A percentile compares a stretch with the other conserved stretches of the same genome.
Evolutionary conservation across 2,888 invertebrate genomes (phyloP).

Genomic region (Dryocosmus kuriphilus): DNA sequence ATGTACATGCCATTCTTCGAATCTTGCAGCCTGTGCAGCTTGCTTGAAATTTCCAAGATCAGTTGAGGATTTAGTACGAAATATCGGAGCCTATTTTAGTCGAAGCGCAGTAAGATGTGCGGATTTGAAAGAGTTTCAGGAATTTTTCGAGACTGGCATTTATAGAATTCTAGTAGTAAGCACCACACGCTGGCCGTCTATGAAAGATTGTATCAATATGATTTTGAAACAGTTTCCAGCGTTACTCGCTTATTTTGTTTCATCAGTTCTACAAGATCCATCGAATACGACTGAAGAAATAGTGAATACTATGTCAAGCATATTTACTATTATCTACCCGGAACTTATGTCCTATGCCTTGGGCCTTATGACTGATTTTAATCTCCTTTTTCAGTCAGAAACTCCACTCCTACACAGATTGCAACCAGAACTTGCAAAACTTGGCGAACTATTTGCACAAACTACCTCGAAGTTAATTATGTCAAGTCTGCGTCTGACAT

Average conservation of each 20-base stretch:
- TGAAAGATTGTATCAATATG: conserved; percentile 68
- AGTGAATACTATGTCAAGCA: too few species aligned
- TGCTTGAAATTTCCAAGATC: conserved; percentile 67
- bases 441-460: too few species aligned
- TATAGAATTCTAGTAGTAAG: conserved; percentile 61
- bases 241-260: conserved; percentile 62
- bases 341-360: too few species aligned
- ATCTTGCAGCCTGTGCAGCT: conserved; percentile 67
- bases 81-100: conserved; percentile 59
- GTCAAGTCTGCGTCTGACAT: too few species aligned
- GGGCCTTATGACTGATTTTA: too few species aligned
- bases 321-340: too few species aligned
- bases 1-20: conserved; percentile 70
- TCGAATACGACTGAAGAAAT: conserved; percentile 6
- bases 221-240: conserved; percentile 68
- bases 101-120: conserved; percentile 58
- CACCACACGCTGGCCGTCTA: conserved; percentile 68
- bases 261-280: conserved; percentile 41
- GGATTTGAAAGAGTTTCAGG: too few species aligned
- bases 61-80: too few species aligned
- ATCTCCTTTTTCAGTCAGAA: too few species aligned
- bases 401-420: too few species aligned
- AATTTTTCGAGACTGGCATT: conserved; percentile 63
- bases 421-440: too few species aligned
- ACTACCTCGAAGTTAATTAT: too few species aligned